Evolutionary conservation across 2,113 vertebrate species (phyloP).

Genomic region (Lampris incognitus): DNA sequence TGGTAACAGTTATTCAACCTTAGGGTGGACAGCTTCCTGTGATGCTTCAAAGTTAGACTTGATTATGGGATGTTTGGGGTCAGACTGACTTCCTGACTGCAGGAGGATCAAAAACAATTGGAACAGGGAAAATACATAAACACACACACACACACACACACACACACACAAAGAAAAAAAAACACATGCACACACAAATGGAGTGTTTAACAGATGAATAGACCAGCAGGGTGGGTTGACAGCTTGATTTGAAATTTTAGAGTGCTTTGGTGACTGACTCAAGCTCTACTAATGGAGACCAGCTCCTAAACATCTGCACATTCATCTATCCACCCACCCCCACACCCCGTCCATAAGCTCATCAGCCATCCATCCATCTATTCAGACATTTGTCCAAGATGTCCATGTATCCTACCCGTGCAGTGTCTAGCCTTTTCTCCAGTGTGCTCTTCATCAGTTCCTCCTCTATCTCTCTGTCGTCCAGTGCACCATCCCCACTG

Average conservation of each 20-base stretch:
- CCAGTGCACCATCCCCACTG: conserved; percentile 83
- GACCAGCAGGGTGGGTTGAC: too few species aligned
- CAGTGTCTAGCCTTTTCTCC: conserved; percentile 5
- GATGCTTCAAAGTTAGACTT: conserved; percentile 47
- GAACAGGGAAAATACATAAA: conserved; percentile 13
- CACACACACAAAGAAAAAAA: neutral
- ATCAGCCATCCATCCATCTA: too few species aligned
- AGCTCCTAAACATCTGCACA: too few species aligned
- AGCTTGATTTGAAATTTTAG: too few species aligned
- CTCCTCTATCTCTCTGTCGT: conserved; percentile 80
- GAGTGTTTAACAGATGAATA: too few species aligned
- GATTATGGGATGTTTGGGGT: conserved; percentile 58
- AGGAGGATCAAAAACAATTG: conserved; percentile 44
- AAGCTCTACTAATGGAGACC: too few species aligned
- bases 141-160: conserved; percentile 1
- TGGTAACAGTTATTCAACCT: conserved; percentile 7
- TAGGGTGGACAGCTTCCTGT: conserved; percentile 32
- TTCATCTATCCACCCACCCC: neutral
- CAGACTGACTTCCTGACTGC: conserved; percentile 59
- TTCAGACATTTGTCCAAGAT: too few species aligned
- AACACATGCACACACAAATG: too few species aligned
- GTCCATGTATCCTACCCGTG: conserved; percentile 52
- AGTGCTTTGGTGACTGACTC: too few species aligned
- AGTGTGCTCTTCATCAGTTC: conserved; percentile 53
- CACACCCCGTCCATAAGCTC: too few species aligned